These are phyloP conservation scores for Pelobates cultripes DNA, from an alignment of 2,797 vertebrate genomes.

Conservation along the genomic window DNA sequence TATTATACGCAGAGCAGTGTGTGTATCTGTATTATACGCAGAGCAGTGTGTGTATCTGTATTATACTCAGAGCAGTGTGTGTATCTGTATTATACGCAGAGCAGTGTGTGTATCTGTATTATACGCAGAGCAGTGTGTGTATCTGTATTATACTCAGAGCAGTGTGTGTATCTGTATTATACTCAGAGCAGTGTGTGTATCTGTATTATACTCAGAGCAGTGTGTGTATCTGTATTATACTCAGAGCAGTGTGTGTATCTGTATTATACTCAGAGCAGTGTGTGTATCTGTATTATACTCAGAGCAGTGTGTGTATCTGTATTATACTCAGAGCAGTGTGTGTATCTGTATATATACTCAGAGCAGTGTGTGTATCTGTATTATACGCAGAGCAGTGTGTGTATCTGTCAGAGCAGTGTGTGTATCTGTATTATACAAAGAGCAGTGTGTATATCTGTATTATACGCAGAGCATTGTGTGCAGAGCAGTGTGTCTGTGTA, in stretches of 20 bases:
- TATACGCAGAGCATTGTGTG: neutral
- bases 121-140: neutral
- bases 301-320: neutral
- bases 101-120: too few relatives aligned
- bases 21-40: neutral
- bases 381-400: neutral
- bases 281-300: too few relatives aligned
- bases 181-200: neutral
- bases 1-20: neutral
- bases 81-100: neutral
- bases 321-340: neutral
- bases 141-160: neutral
- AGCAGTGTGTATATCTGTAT: constrained; percentile 8
- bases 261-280: too few relatives aligned
- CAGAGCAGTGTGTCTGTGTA: neutral
- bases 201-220: too few relatives aligned
- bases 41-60: neutral
- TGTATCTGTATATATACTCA: neutral
- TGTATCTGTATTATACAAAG: neutral
- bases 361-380: neutral
- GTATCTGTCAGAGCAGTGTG: neutral
- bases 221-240: too few relatives aligned
- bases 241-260: too few relatives aligned
- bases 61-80: neutral
- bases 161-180: neutral